Percentiles rank a stretch among this genome's conserved stretches.
Conservation (phyloP, 35 echinoderm and acorn worm species). For the Eucidaris tribuloides region DNA sequence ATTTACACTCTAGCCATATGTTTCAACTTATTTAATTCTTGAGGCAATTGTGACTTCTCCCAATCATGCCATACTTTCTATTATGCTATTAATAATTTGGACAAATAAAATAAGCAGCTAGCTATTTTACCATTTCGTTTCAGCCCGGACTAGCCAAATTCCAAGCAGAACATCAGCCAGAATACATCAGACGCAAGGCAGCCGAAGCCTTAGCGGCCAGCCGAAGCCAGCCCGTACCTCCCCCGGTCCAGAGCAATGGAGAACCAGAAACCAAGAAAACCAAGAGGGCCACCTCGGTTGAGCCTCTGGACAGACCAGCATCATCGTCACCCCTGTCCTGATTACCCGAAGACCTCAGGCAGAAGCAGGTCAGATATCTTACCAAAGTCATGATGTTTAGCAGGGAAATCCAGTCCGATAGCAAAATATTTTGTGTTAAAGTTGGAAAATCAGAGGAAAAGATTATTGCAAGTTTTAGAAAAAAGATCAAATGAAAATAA, state of each 20-base stretch:
- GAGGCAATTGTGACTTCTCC: too few species aligned
- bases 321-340: constrained; percentile 76
- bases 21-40: too few species aligned
- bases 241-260: constrained; percentile 9
- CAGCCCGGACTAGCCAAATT: constrained; percentile 92
- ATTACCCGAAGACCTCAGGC: constrained; percentile 77
- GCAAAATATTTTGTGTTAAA: too few species aligned
- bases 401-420: too few species aligned
- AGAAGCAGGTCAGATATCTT: constrained; percentile 86
- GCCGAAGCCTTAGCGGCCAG: constrained; percentile 65
- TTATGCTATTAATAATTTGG: background rate
- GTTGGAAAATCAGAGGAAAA: too few species aligned
- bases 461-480: too few species aligned
- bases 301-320: constrained; percentile 80
- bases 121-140: background rate
- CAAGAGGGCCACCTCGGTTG: constrained; percentile 67
- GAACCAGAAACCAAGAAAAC: constrained; percentile 84
- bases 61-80: background rate
- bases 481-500: too few species aligned
- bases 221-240: constrained; percentile 14
- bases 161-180: constrained; percentile 85
- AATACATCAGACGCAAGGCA: constrained; percentile 84
- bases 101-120: background rate
- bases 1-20: too few species aligned
- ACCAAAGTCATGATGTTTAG: too few species aligned